phyloP scores from a whole-genome alignment of 2,797 vertebrate species.

The Coluber constrictor region DNA sequence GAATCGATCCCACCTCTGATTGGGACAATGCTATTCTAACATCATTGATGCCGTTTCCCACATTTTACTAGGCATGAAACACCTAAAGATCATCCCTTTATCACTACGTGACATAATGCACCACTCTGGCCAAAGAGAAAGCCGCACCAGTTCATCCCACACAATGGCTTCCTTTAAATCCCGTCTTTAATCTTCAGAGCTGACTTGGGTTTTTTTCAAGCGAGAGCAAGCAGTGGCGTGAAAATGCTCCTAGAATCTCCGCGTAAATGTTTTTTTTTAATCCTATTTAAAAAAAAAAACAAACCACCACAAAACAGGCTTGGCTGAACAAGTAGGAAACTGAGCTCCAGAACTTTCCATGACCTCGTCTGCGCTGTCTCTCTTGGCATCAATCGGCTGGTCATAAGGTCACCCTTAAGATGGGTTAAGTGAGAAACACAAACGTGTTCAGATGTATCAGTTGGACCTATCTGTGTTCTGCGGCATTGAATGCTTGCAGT shows the following conservation, averaged over 20 bases:
- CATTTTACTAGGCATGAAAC: background rate
- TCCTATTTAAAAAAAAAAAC: slow-evolving; percentile 31
- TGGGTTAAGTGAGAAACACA: slow-evolving; percentile 19
- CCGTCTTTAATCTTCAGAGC: slow-evolving; percentile 48
- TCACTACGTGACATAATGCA: background rate
- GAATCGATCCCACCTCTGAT: background rate
- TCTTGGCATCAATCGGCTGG: slow-evolving; percentile 39
- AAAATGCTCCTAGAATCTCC: slow-evolving; percentile 63
- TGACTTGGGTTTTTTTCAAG: slow-evolving; percentile 54
- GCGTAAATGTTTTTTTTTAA: slow-evolving; percentile 68
- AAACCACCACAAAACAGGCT: slow-evolving; percentile 53
- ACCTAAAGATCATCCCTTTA: background rate
- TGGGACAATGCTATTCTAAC: background rate
- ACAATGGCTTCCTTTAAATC: slow-evolving; percentile 51
- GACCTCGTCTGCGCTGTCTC: slow-evolving; percentile 40
- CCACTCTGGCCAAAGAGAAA: slow-evolving; percentile 31
- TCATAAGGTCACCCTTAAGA: slow-evolving; percentile 37
- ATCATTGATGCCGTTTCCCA: background rate
- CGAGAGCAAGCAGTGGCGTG: slow-evolving; percentile 44
- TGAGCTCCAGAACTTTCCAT: slow-evolving; percentile 53
- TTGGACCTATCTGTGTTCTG: background rate
- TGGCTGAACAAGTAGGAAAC: slow-evolving; percentile 60
- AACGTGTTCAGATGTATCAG: background rate
- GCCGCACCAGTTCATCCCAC: slow-evolving; percentile 54
- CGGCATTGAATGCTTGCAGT: background rate